Base-by-base conservation (phyloP, 2,888 invertebrate genomes). In the Electrophaes corylata region DNA sequence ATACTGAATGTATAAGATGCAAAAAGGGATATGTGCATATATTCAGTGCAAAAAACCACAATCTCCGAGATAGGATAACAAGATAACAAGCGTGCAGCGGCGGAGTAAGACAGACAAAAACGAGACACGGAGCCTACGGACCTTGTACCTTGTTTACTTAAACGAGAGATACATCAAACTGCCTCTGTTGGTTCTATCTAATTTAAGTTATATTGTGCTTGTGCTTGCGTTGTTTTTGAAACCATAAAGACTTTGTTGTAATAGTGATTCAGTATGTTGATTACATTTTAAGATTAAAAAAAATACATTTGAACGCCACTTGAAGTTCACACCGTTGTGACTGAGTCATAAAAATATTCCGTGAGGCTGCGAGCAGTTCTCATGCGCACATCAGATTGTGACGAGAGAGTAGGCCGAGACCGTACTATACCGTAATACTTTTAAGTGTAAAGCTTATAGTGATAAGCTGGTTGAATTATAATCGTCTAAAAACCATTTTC, bases 31-130 rank as follows among this genome's bases (percentile, higher is more conserved):
- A 79, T 78, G 79, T 81, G 60, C 55, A 79, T 80, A 81, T 63
- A 80, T 81, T 78, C 75, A 81, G 75, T 74, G 75, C 84, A 91
- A 90, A 90, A 89, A 89, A 86, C 85, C 78, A 86, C 83, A 88
- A 89, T 89, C 88, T 86, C 73, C 79, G 78, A 86, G 91, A 90
- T 91, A 89, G 89, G 88, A 87, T 90, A 91, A 91, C 90, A 90
- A 90, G 91, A 90, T 91, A 91, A 91, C 88, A 84, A 90, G 83
- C 88, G 83, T 83, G 83, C 81, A 86, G 82, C 87, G 86, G 81
- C 78, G 72, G 76, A 80, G 81, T 81, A 84, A 86, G 87, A 87
- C 76, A 82, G 87, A 87, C 85, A 90, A 89, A 90, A 89, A 89
- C 88, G 84, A 83, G 85, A 83, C 83, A 73, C 72, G 81, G 81